phyloP scores from a whole-genome alignment of 1,140 invertebrate species.

The Penaeus indicus region DNA sequence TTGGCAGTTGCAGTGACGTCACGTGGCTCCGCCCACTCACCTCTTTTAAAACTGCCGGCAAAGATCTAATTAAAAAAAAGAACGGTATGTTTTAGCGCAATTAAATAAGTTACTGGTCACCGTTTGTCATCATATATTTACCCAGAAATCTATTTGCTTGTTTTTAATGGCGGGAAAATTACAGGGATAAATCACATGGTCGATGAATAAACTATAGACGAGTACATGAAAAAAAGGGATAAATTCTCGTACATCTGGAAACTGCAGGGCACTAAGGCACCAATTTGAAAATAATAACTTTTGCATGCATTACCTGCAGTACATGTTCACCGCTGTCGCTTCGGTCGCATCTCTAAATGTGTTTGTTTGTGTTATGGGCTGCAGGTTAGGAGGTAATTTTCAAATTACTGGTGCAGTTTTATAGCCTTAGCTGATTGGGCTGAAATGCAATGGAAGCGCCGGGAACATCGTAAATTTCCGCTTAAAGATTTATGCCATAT shows the following conservation, averaged over 20 bases:
- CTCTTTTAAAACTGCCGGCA: not conserved
- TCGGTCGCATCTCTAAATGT: constrained; percentile 23
- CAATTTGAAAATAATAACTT: constrained; percentile 39
- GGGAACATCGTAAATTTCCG: too few species aligned
- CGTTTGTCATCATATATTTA: too few species aligned
- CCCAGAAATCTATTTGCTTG: too few species aligned
- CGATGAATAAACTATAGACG: not conserved
- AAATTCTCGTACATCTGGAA: constrained; percentile 7
- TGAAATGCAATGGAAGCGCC: too few species aligned
- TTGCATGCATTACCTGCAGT: constrained; percentile 36
- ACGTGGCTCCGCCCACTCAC: constrained; percentile 21
- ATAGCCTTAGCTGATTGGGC: not conserved
- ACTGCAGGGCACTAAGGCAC: constrained; percentile 13
- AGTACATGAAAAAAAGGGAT: not conserved
- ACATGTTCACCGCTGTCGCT: constrained; percentile 3
- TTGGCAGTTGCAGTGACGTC: constrained; percentile 25
- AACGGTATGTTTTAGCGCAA: too few species aligned
- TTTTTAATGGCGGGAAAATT: too few species aligned
- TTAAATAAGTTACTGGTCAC: too few species aligned
- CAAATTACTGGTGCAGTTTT: not conserved
- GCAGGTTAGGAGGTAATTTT: not conserved
- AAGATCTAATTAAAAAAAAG: not conserved
- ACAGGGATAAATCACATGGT: not conserved
- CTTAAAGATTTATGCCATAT: too few species aligned
- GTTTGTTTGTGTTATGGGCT: constrained; percentile 33